A percentile compares a stretch with the other conserved stretches of the same genome.
Evolutionary conservation across 2,888 invertebrate genomes (phyloP).

Genomic region (Acleris sparsana): DNA sequence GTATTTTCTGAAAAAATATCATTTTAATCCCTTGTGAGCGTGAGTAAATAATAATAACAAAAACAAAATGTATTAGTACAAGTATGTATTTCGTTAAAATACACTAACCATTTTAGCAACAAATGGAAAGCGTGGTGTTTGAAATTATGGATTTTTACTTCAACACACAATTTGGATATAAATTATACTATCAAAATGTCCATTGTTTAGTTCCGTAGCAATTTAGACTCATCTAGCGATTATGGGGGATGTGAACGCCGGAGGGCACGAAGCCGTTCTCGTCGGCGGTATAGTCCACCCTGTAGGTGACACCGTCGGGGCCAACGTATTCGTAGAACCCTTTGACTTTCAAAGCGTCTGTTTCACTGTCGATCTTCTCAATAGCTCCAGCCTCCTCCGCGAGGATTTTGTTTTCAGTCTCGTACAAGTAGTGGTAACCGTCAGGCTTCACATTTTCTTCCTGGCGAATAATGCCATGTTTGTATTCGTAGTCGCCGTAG

Average conservation of each 20-base stretch:
- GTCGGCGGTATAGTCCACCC: slow-evolving; percentile 77
- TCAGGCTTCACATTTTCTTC: slow-evolving; percentile 64
- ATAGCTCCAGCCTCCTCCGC: slow-evolving; percentile 73
- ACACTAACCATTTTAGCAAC: too few species aligned
- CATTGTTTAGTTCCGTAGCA: background rate
- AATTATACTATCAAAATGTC: slow-evolving; percentile 1
- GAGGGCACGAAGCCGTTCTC: slow-evolving; percentile 71
- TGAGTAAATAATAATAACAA: too few species aligned
- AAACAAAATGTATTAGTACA: too few species aligned
- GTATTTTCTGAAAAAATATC: too few species aligned
- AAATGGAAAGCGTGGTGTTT: too few species aligned
- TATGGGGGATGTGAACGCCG: slow-evolving; percentile 68
- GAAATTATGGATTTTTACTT: too few species aligned
- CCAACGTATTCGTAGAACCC: slow-evolving; percentile 75
- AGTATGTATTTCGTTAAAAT: too few species aligned
- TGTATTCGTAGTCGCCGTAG: slow-evolving; percentile 62
- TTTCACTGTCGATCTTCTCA: slow-evolving; percentile 62
- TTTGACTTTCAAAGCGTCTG: slow-evolving; percentile 60
- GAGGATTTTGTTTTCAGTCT: slow-evolving; percentile 78
- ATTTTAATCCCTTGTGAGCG: too few species aligned
- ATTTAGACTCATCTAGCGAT: slow-evolving; percentile 39
- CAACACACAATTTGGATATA: too few species aligned
- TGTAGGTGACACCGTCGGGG: slow-evolving; percentile 75
- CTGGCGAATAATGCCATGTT: slow-evolving; percentile 73
- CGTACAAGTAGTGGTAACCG: slow-evolving; percentile 76